Evolutionary conservation across 2,113 vertebrate species (phyloP), one percentile per base, ranked within the genome.

Genomic region (Pygoscelis antarcticus): DNA sequence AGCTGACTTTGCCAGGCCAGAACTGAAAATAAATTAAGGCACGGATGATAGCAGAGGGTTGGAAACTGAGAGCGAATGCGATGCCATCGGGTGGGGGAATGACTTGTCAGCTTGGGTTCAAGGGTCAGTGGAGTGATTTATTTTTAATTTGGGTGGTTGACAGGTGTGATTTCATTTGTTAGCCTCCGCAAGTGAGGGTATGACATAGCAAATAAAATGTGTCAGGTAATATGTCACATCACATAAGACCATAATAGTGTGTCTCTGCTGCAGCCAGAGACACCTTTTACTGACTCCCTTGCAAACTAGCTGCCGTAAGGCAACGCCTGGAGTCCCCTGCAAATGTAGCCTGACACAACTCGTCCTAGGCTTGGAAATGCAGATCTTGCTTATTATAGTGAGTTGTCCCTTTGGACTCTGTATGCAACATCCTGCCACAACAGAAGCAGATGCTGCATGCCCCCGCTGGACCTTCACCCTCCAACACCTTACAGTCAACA

Each of bases 101-200:
- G 88, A 42, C 61, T 57, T 89, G 83, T 90, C 90, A 95, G 46
- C 79, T 4, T 13, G 69, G 60, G 68, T 26, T 90, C 34, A 11
- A 40, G 90, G 96, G 80, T 88, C 66, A 81, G 26, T 1, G 14
- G 36, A 36, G 58, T 95, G 91, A 96, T 96, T 97, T 94, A 72
- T 93, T 94, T 97, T 95, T 85, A 95, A 93, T 96, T 95, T 87
- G 78, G 72, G 15, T 46, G 77, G 26, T 32, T 86, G 93, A 51
- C 89, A 95, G 61, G 62, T 47, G 91, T 88, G 93, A 95, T 95
- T 96, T 97, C 78, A 51, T 71, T 90, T 68, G 51, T 55, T 90
- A 77, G 61, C 92, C 96, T 83, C 69, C 15, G 9, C 91, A 17
- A n/a, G 47, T 29, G 74, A 87, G 91, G 64, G 83, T 27, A 51